Evolutionary conservation across 2,113 vertebrate species (phyloP).

Genomic region (Rhegmatorhina hoffmannsi): DNA sequence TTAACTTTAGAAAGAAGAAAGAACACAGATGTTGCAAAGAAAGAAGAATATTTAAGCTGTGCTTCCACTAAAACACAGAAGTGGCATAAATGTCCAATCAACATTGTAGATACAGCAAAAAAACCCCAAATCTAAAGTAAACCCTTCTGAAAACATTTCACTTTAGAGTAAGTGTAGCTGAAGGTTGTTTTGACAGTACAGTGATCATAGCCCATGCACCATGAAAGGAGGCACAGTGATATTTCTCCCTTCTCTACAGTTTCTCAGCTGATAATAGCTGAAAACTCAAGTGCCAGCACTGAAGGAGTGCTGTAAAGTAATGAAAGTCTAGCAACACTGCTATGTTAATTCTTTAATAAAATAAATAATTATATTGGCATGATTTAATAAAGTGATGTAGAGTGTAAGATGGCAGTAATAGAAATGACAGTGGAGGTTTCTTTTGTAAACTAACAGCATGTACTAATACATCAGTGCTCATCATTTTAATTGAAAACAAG

Average conservation of each 20-base stretch:
- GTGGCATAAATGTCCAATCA: background rate
- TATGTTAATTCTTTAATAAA: background rate
- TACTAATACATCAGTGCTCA: background rate
- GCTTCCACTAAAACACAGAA: background rate
- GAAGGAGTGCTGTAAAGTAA: background rate
- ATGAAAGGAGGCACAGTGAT: background rate
- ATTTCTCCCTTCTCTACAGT: background rate
- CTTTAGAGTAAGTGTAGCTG: rapidly evolving
- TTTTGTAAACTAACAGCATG: background rate
- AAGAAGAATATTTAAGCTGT: background rate
- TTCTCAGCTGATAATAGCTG: background rate
- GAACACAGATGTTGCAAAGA: background rate
- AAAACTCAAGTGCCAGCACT: background rate
- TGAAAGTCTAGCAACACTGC: background rate
- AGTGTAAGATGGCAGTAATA: background rate
- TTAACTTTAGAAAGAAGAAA: background rate
- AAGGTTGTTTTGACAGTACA: background rate
- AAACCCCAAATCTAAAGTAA: background rate
- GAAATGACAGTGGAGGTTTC: background rate
- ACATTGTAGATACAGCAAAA: background rate
- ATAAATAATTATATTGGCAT: background rate
- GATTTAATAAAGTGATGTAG: background rate
- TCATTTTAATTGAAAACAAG: background rate
- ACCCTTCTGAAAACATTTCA: background rate
- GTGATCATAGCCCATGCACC: background rate